Conservation (phyloP, 2,113 vertebrate species). For the Ictalurus punctatus region DNA sequence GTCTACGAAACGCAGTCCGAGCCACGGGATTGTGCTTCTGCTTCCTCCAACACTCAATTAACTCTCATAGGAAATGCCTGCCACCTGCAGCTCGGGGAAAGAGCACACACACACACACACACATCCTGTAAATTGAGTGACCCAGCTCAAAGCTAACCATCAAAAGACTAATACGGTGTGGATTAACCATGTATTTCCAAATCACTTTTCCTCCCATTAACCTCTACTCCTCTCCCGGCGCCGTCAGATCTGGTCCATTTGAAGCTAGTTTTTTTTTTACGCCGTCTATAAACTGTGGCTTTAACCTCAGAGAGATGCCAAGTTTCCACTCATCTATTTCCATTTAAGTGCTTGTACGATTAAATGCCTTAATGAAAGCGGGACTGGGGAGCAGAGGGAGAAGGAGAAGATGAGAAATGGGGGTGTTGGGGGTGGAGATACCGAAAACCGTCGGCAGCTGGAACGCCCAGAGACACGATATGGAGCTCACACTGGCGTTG, state of each 20-base stretch:
- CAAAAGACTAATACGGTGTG: conserved; percentile 40
- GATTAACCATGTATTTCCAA: conserved; percentile 73
- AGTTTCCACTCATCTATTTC: conserved; percentile 68
- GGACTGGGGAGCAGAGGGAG: conserved; percentile 47
- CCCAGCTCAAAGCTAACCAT: conserved; percentile 38
- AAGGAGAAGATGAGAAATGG: background rate
- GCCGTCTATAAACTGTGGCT: conserved; percentile 69
- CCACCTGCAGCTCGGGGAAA: background rate
- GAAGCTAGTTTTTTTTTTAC: conserved; percentile 64
- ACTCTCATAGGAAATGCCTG: conserved; percentile 29
- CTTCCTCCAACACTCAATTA: background rate
- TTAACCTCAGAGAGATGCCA: conserved; percentile 69
- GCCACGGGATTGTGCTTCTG: background rate
- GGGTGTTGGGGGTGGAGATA: conserved; percentile 19
- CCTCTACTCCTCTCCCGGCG: conserved; percentile 63
- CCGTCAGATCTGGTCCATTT: conserved; percentile 73
- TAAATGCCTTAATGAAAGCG: conserved; percentile 70
- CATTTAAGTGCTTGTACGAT: conserved; percentile 73
- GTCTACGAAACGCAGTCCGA: background rate
- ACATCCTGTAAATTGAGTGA: conserved; percentile 2
- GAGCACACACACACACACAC: background rate
- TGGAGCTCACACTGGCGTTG: background rate
- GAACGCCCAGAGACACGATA: background rate
- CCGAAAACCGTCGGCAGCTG: background rate
- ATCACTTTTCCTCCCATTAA: conserved; percentile 71